Conservation (phyloP, 2,888 invertebrate species). For the Strigamia transsilvanica region DNA sequence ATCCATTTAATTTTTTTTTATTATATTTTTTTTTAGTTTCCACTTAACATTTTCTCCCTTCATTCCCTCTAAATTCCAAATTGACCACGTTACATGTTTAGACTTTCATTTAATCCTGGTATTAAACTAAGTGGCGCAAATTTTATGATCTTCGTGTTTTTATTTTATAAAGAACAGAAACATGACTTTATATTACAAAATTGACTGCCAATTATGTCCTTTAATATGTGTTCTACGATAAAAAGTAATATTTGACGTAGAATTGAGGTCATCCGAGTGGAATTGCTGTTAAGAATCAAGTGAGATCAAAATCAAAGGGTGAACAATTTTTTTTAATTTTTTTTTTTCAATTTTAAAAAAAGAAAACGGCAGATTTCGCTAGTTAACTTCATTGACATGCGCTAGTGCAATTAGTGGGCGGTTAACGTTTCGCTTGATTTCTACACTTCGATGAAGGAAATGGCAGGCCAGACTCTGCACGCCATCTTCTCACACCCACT, state of each 20-base stretch:
- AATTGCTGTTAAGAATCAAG: no score
- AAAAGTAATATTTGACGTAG: no score
- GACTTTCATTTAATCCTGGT: no score
- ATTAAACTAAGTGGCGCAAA: no score
- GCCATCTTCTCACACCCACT: constrained; percentile 18
- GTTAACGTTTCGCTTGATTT: constrained; percentile 21
- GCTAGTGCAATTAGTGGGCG: background rate
- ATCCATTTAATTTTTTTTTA: no score
- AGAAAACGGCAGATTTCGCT: background rate
- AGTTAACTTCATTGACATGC: constrained; percentile 26
- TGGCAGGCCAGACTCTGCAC: background rate
- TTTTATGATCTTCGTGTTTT: background rate
- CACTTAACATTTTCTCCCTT: no score
- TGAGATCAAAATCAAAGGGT: no score
- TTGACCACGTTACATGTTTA: no score
- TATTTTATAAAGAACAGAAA: background rate
- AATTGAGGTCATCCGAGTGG: background rate
- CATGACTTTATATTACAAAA: background rate
- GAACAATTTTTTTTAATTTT: no score
- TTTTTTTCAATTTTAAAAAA: no score
- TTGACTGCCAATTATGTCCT: background rate
- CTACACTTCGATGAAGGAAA: background rate
- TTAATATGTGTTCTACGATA: background rate
- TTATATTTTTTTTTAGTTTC: no score
- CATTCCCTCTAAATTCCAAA: no score